phyloP scores from a whole-genome alignment of 2,797 vertebrate species.

The Girardinus metallicus region DNA sequence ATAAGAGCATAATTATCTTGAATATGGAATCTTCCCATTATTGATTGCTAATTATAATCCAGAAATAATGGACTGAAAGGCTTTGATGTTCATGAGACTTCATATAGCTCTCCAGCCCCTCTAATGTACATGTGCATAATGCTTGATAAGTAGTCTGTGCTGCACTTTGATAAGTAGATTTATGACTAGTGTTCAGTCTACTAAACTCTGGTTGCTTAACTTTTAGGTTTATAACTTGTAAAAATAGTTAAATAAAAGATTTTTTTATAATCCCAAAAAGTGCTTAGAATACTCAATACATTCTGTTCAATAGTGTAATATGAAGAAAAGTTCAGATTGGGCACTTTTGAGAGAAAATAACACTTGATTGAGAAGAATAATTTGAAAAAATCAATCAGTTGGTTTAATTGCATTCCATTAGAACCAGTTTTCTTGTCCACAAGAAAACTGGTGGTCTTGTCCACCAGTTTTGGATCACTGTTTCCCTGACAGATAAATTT shows the following conservation, averaged over 20 bases:
- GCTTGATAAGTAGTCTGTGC: slow-evolving; percentile 3
- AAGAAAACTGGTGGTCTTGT: too few species aligned
- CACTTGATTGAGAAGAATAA: not conserved
- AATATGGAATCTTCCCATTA: slow-evolving; percentile 29
- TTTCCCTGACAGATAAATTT: too few species aligned
- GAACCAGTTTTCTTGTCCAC: not conserved
- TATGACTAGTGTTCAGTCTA: not conserved
- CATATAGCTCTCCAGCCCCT: slow-evolving; percentile 22
- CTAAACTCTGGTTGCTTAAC: not conserved
- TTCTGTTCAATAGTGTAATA: not conserved
- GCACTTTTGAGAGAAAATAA: not conserved
- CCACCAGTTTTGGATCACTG: too few species aligned
- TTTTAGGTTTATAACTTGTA: not conserved
- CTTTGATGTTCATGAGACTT: slow-evolving; percentile 44
- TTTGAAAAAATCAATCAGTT: not conserved
- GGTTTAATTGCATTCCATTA: not conserved
- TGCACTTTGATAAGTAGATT: not conserved
- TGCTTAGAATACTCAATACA: not conserved
- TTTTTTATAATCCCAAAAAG: not conserved
- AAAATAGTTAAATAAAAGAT: too few species aligned
- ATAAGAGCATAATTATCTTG: slow-evolving; percentile 12
- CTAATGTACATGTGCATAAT: slow-evolving; percentile 10
- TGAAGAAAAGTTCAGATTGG: not conserved
- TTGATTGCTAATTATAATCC: slow-evolving; percentile 37
- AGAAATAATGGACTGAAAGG: slow-evolving; percentile 17